Percentiles rank a stretch among this genome's conserved stretches.
Conservation (phyloP, 2,797 vertebrate genomes). For the Liasis olivaceus region DNA sequence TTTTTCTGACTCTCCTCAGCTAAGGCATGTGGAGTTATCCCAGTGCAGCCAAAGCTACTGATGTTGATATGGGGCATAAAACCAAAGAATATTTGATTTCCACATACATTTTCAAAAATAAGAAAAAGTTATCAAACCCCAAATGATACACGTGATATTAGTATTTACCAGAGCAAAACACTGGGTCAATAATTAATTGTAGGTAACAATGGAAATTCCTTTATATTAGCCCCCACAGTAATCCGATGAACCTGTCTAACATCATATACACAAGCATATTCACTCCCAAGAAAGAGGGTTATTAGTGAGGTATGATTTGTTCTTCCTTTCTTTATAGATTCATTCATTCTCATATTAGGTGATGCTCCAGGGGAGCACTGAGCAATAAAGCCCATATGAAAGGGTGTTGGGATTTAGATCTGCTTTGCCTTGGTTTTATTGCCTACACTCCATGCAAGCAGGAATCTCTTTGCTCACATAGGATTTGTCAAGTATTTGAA, state of each 20-base stretch:
- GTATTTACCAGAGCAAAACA: background rate
- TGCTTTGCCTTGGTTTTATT: background rate
- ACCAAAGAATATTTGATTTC: background rate
- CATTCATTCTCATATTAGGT: background rate
- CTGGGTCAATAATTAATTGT: background rate
- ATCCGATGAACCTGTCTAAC: background rate
- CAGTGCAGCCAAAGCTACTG: too few relatives aligned
- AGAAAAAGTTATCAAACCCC: background rate
- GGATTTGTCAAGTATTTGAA: too few relatives aligned
- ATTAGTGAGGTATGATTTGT: background rate
- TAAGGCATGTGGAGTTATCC: too few relatives aligned
- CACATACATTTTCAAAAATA: background rate
- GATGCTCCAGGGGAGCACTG: background rate
- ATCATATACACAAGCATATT: background rate
- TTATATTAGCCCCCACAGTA: background rate
- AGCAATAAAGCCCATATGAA: background rate
- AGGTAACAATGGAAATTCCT: too few relatives aligned
- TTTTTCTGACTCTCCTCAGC: too few relatives aligned
- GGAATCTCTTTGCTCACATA: background rate
- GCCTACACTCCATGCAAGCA: background rate
- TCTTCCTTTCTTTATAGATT: background rate
- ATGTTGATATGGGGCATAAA: too few relatives aligned
- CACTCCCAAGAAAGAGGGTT: background rate
- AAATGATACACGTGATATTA: background rate
- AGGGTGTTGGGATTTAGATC: background rate